phyloP scores from a whole-genome alignment of 2,888 invertebrate species.

The Dynastes hyllus region DNA sequence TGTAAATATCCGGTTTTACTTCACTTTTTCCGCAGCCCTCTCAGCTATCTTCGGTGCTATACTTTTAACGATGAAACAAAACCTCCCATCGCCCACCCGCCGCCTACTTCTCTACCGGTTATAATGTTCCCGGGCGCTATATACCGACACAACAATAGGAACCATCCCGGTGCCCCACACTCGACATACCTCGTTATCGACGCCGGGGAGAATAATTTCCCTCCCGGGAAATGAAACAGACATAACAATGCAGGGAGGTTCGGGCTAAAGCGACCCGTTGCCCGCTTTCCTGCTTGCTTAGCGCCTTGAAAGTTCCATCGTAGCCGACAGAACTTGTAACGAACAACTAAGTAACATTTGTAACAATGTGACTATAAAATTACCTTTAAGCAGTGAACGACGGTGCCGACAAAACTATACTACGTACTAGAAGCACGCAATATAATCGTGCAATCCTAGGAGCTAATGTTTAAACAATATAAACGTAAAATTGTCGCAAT shows the following conservation, averaged over 20 bases:
- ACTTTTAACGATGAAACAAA: neutral
- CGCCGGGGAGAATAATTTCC: conserved; percentile 43
- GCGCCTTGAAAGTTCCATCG: conserved; percentile 14
- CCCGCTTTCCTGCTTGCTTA: neutral
- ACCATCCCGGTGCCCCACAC: conserved; percentile 13
- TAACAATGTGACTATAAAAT: conserved; percentile 46
- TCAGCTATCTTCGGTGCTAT: neutral
- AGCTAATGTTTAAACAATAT: conserved; percentile 25
- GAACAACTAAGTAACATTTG: conserved; percentile 44
- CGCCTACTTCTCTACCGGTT: neutral
- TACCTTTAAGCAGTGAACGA: conserved; percentile 27
- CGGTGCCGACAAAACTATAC: neutral
- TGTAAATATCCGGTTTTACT: neutral
- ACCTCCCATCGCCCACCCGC: neutral
- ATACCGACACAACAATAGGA: conserved; percentile 27
- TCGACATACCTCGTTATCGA: conserved; percentile 45
- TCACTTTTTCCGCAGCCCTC: neutral
- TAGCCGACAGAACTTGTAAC: conserved; percentile 26
- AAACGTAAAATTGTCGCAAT: neutral
- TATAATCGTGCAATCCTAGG: neutral
- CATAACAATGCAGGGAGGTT: conserved; percentile 43
- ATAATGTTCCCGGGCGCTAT: neutral
- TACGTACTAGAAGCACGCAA: neutral
- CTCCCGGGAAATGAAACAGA: conserved; percentile 48
- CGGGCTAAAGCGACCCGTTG: conserved; percentile 20